Conservation (phyloP, 2,888 invertebrate species). For the Ypsolopha sequella region DNA sequence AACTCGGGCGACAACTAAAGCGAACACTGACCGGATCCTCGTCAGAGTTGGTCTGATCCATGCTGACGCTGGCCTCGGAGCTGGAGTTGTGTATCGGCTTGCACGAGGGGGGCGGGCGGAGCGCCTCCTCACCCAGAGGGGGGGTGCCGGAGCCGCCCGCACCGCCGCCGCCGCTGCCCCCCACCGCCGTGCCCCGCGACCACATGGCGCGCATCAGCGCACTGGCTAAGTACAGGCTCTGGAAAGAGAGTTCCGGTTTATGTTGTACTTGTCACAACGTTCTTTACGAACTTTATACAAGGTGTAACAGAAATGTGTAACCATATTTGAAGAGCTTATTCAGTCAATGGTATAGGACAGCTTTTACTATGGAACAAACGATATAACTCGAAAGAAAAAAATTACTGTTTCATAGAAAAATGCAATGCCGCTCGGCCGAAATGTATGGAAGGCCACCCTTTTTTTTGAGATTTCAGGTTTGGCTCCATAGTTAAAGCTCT, state of each 20-base stretch:
- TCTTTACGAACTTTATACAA: too few species aligned
- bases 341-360: too few species aligned
- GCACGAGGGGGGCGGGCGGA: slow-evolving; percentile 60
- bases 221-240: slow-evolving; percentile 91
- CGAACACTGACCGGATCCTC: slow-evolving; percentile 71
- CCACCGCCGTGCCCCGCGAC: slow-evolving; percentile 75
- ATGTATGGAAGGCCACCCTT: too few species aligned
- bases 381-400: too few species aligned
- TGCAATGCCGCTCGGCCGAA: too few species aligned
- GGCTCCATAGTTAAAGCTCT: too few species aligned
- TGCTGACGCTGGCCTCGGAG: slow-evolving; percentile 84
- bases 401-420: too few species aligned
- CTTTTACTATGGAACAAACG: too few species aligned
- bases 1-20: neutral
- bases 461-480: too few species aligned
- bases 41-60: slow-evolving; percentile 85
- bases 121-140: slow-evolving; percentile 46
- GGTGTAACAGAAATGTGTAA: too few species aligned
- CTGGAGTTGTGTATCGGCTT: slow-evolving; percentile 72
- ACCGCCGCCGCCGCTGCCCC: slow-evolving; percentile 51
- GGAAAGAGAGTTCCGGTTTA: neutral
- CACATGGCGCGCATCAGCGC: slow-evolving; percentile 92
- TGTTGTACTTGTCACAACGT: neutral
- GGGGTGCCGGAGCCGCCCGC: slow-evolving; percentile 39
- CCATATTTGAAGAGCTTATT: too few species aligned